Conservation (phyloP, 2,113 vertebrate species). For the Rhea pennata region DNA sequence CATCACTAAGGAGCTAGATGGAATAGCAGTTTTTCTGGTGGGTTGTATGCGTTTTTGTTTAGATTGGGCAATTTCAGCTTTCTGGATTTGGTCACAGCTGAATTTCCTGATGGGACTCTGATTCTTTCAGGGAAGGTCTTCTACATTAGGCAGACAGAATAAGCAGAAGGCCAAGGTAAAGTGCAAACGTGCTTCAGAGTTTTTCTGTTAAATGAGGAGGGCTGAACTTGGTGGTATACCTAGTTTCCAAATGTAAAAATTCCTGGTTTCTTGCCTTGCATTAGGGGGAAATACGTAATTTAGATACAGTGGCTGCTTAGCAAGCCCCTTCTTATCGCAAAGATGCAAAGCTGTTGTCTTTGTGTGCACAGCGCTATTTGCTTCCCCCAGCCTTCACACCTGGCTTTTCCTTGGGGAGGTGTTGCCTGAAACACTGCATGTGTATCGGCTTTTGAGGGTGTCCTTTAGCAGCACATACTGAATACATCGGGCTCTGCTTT, state of each 20-base stretch:
- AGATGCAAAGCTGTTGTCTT: neutral
- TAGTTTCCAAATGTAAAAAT: neutral
- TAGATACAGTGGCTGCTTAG: neutral
- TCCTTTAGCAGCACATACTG: neutral
- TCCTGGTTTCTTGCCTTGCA: neutral
- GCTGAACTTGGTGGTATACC: neutral
- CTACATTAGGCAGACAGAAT: neutral
- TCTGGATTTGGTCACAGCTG: neutral
- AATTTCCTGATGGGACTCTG: neutral
- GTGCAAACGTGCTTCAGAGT: neutral
- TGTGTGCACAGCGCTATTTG: rapidly evolving
- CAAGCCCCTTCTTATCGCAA: neutral
- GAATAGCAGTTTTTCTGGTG: neutral
- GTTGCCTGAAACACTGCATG: neutral
- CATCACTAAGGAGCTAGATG: neutral
- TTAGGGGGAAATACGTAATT: neutral
- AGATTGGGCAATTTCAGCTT: neutral
- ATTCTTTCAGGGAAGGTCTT: neutral
- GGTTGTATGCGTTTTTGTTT: neutral
- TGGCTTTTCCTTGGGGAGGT: neutral
- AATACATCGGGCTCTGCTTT: neutral
- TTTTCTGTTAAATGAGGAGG: neutral
- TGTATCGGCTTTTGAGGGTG: neutral
- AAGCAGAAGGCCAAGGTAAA: neutral
- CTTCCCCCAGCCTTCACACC: neutral